Conservation (phyloP, 2,113 vertebrate species). For the Vanacampus margaritifer region DNA sequence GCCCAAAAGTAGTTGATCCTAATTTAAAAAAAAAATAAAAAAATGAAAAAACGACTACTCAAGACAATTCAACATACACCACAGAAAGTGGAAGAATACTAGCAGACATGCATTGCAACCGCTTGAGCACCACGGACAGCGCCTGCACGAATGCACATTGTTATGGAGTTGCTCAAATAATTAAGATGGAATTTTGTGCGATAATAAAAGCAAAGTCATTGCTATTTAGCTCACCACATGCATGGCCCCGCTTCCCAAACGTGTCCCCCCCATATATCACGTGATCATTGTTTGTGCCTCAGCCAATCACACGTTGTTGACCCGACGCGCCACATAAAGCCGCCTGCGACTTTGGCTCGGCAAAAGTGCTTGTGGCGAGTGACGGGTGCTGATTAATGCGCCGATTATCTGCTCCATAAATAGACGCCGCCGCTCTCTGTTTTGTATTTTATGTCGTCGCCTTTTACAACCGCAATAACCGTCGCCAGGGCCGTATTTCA, state of each 20-base stretch:
- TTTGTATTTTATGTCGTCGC: conserved; percentile 75
- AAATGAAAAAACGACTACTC: too few species aligned
- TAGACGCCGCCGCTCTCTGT: conserved; percentile 68
- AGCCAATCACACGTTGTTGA: conserved; percentile 44
- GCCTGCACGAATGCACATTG: too few species aligned
- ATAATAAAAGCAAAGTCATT: not conserved
- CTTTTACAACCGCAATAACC: conserved; percentile 74
- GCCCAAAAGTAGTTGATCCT: too few species aligned
- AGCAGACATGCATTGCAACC: too few species aligned
- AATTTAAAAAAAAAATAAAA: too few species aligned
- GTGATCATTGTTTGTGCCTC: conserved; percentile 2
- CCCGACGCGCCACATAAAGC: conserved; percentile 59
- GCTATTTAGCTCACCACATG: not conserved
- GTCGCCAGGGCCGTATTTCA: conserved; percentile 67
- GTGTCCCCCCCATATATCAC: not conserved
- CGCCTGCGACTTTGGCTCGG: conserved; percentile 39
- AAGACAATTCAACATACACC: too few species aligned
- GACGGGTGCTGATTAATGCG: conserved; percentile 66
- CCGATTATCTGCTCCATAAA: conserved; percentile 75
- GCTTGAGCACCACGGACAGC: too few species aligned
- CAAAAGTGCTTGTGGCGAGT: not conserved
- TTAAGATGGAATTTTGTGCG: not conserved
- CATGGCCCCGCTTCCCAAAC: not conserved
- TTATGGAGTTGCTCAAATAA: too few species aligned
- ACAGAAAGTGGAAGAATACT: too few species aligned